Percentiles rank a stretch among this genome's conserved stretches.
Evolutionary conservation across 64 coral and sea anemone genomes (phyloP).

Genomic region (Anthopleura sola): DNA sequence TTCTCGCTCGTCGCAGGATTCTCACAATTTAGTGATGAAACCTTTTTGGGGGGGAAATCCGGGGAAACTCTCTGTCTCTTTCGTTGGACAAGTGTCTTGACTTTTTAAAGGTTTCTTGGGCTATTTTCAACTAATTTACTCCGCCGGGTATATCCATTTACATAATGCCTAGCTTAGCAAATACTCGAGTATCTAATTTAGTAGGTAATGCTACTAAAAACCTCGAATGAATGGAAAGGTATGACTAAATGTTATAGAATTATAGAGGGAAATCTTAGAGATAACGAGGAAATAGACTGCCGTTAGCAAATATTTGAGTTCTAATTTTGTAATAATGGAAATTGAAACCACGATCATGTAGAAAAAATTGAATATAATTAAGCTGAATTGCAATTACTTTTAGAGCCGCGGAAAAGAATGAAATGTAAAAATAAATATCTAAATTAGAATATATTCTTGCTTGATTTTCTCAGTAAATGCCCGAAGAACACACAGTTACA

Average conservation of each 20-base stretch:
- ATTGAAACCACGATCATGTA: no score
- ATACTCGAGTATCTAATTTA: constrained; percentile 2
- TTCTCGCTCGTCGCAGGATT: background rate
- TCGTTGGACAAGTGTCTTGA: background rate
- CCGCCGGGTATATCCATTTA: background rate
- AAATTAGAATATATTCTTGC: no score
- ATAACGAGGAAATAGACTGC: no score
- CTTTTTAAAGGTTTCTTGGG: background rate
- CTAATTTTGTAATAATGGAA: no score
- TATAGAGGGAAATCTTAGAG: background rate
- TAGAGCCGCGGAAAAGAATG: no score
- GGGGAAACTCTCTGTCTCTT: background rate
- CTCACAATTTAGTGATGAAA: constrained; percentile 2
- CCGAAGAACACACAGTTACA: no score
- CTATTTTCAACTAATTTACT: background rate
- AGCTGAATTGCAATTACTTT: no score
- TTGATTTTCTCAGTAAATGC: no score
- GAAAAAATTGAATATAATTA: no score
- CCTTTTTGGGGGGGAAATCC: constrained; percentile 10
- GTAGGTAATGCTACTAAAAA: background rate
- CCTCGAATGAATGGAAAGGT: background rate
- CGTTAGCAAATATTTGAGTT: no score
- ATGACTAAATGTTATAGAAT: background rate
- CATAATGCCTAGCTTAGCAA: constrained; percentile 15
- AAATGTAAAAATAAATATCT: no score